Evolutionary conservation across 2,888 invertebrate genomes (phyloP).

Genomic region (Mongoloraphidia duomilia): DNA sequence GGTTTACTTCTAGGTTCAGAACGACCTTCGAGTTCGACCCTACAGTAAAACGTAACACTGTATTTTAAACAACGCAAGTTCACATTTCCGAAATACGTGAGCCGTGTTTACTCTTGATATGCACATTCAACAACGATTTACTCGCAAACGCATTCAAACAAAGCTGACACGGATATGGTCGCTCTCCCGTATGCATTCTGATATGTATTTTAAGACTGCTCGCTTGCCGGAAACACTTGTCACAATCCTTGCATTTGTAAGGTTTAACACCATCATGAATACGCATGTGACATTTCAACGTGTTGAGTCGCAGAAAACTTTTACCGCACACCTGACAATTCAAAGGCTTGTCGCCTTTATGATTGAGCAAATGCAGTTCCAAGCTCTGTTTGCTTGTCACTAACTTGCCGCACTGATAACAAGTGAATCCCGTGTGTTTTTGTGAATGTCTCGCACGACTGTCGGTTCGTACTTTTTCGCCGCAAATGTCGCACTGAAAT

Average conservation of each 20-base stretch:
- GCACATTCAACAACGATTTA: constrained; percentile 6
- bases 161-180: constrained; percentile 17
- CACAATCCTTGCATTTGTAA: no score
- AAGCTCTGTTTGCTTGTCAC: not conserved
- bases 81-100: not conserved
- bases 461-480: no score
- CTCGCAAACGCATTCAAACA: constrained; percentile 9
- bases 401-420: not conserved
- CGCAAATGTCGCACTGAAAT: not conserved
- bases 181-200: constrained; percentile 18
- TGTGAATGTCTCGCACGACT: no score
- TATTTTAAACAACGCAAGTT: no score
- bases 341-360: not conserved
- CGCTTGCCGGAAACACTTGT: constrained; percentile 13
- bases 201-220: constrained; percentile 13
- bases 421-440: no score
- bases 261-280: no score
- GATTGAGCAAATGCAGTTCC: not conserved
- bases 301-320: not conserved
- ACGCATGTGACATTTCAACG: not conserved
- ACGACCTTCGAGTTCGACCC: no score
- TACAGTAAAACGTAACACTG: no score
- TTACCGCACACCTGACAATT: not conserved
- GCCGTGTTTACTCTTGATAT: constrained; percentile 1
- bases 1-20: no score